Percentiles rank a stretch among this genome's conserved stretches.
Evolutionary conservation across 1,140 invertebrate genomes (phyloP).

Genomic region (Lerema accius): DNA sequence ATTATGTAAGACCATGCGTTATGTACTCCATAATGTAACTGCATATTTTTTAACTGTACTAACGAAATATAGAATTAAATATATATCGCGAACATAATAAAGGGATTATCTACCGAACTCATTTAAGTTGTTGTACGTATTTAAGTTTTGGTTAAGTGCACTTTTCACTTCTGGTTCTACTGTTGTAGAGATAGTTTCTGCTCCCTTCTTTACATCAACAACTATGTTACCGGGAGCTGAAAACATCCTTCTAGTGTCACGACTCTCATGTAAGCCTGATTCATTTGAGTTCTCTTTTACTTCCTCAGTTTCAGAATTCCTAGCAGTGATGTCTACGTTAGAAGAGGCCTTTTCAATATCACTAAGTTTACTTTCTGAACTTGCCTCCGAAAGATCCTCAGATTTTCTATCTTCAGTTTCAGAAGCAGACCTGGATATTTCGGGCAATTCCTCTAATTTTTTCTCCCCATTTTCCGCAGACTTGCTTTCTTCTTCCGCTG

Average conservation of each 20-base stretch:
- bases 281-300: not conserved
- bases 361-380: constrained; percentile 6
- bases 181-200: not conserved
- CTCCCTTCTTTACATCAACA: not conserved
- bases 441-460: not conserved
- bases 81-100: not conserved
- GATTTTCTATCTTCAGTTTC: constrained; percentile 14
- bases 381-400: constrained; percentile 3
- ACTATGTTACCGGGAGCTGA: not conserved
- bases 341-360: constrained; percentile 13
- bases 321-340: not conserved
- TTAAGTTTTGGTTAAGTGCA: not conserved
- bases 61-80: not conserved
- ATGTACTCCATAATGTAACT: not conserved
- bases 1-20: no score
- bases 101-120: constrained; percentile 19
- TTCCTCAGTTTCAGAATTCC: not conserved
- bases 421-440: not conserved
- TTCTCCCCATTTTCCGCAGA: not conserved
- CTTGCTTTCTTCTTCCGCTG: not conserved
- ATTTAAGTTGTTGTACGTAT: constrained; percentile 8
- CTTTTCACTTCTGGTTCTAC: not conserved
- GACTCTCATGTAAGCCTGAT: not conserved
- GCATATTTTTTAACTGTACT: not conserved
- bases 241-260: constrained; percentile 10